phyloP scores from a whole-genome alignment of 64 coral and sea anemone genomes.

The Anthopleura sola region DNA sequence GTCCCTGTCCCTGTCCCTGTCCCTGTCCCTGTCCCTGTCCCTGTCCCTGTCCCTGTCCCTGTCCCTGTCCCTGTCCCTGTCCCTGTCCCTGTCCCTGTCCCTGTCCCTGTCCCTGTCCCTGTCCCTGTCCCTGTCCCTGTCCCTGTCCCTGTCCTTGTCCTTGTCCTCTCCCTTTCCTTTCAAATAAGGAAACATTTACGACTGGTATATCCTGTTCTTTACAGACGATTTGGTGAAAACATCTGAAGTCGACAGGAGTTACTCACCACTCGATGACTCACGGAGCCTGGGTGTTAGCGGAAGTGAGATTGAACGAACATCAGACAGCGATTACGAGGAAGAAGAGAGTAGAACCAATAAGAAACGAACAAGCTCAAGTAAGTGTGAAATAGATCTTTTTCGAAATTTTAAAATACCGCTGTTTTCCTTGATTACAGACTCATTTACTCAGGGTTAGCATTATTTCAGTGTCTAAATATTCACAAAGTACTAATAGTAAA shows the following conservation, averaged over 20 bases:
- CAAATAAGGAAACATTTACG: no score
- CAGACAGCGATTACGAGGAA: not conserved
- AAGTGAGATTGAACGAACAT: conserved; percentile 9
- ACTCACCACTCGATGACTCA: not conserved
- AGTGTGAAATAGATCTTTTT: not conserved
- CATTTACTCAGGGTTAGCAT: no score
- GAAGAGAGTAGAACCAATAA: not conserved
- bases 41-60: no score
- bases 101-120: no score
- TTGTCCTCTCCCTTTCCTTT: not conserved
- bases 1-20: no score
- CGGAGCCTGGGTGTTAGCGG: not conserved
- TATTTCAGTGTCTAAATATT: no score
- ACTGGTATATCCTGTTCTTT: not conserved
- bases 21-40: no score
- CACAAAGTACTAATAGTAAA: no score
- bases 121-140: not conserved
- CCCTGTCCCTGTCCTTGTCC: not conserved
- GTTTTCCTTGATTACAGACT: not conserved
- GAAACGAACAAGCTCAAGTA: not conserved
- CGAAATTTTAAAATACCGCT: not conserved
- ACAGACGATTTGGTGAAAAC: not conserved
- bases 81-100: no score
- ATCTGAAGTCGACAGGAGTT: not conserved
- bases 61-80: no score